These are phyloP conservation scores for Boulengeromyrus knoepffleri DNA, from an alignment of 2,113 vertebrate genomes.

Conservation along the genomic window DNA sequence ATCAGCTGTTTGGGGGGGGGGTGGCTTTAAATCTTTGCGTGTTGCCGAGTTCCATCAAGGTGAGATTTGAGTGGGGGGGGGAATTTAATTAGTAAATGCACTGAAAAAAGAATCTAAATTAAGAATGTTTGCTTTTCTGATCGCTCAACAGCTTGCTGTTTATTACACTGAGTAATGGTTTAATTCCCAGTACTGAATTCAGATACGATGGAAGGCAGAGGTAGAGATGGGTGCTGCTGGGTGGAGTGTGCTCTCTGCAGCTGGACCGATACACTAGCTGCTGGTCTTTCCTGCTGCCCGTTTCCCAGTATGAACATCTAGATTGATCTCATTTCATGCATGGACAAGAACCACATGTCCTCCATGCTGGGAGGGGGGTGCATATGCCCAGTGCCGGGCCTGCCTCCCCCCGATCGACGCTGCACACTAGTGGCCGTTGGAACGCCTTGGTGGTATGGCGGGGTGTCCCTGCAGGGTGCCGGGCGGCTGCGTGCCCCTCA, in stretches of 20 bases:
- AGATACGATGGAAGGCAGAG: background rate
- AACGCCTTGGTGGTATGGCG: background rate
- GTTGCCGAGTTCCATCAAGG: background rate
- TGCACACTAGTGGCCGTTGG: background rate
- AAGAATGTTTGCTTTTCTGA: background rate
- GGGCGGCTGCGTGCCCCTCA: background rate
- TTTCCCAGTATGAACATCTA: background rate
- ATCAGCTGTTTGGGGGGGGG: no score
- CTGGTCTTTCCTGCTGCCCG: background rate
- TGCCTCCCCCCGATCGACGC: background rate
- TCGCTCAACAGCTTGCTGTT: background rate
- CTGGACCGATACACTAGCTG: background rate
- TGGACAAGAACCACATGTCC: background rate
- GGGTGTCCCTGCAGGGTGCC: background rate
- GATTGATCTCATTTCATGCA: background rate
- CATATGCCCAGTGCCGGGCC: background rate
- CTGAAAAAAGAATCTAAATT: background rate
- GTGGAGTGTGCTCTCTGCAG: constrained; percentile 46
- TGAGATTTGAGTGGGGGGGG: background rate
- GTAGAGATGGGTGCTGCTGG: constrained; percentile 44
- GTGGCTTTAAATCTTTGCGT: background rate
- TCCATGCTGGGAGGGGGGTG: background rate
- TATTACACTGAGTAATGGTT: background rate
- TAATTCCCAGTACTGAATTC: background rate
- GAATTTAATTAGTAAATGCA: background rate